Percentiles rank a stretch among this genome's conserved stretches.
Evolutionary conservation across 1,140 invertebrate genomes (phyloP).

Genomic region (Berghia stephanieae): DNA sequence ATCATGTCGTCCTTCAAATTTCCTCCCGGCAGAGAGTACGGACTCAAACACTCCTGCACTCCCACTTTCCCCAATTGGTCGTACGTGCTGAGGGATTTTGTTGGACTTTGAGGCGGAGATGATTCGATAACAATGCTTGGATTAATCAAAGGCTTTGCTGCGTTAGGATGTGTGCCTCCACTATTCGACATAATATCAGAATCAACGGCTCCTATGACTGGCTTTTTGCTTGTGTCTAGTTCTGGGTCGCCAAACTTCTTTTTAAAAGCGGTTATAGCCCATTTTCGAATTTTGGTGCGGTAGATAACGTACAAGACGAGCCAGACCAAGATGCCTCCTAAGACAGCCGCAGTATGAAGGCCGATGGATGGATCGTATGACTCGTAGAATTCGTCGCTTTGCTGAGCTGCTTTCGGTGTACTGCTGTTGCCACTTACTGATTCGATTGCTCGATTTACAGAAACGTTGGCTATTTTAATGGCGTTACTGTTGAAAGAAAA

Average conservation of each 20-base stretch:
- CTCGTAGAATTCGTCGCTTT: constrained; percentile 41
- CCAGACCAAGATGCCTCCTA: constrained; percentile 49
- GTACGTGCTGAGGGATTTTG: neutral
- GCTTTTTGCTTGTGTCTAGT: neutral
- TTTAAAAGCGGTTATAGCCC: constrained; percentile 23
- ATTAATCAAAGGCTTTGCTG: constrained; percentile 17
- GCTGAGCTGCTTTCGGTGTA: constrained; percentile 13
- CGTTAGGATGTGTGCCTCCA: neutral
- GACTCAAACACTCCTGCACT: neutral
- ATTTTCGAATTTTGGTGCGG: constrained; percentile 47
- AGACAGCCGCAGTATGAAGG: constrained; percentile 48
- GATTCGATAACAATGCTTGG: constrained; percentile 28
- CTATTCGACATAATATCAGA: too few relatives aligned
- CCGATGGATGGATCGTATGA: constrained; percentile 51
- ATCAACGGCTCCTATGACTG: neutral
- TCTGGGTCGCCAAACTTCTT: neutral
- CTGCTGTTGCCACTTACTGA: constrained; percentile 10
- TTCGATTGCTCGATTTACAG: neutral
- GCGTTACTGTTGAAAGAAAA: neutral
- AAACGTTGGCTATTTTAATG: neutral
- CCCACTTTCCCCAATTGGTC: neutral
- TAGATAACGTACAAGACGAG: constrained; percentile 50
- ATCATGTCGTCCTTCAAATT: neutral
- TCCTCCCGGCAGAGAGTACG: neutral
- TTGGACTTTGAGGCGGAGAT: neutral